A percentile compares a stretch with the other conserved stretches of the same genome.
Evolutionary conservation across 35 echinoderm and acorn worm species (phyloP).

Genomic region (Ptychodera flava): DNA sequence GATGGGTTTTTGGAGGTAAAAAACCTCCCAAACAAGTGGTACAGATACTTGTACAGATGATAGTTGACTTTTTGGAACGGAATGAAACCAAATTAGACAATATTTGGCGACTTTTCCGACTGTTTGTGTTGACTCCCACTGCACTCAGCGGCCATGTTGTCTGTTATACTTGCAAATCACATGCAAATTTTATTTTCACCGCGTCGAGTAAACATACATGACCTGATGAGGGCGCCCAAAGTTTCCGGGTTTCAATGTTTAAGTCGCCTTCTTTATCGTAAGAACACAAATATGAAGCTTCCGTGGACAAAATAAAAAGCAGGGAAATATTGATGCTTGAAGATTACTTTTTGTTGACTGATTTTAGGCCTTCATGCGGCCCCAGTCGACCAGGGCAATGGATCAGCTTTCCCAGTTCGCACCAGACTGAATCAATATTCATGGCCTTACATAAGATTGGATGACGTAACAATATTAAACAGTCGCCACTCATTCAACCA

Average conservation of each 20-base stretch:
- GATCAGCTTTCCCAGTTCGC: too few species aligned
- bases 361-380: too few species aligned
- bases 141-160: neutral
- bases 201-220: neutral
- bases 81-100: neutral
- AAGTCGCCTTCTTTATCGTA: too few species aligned
- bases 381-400: too few species aligned
- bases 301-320: too few species aligned
- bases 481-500: too few species aligned
- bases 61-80: neutral
- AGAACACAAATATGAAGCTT: too few species aligned
- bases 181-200: conserved; percentile 2
- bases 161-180: conserved; percentile 1
- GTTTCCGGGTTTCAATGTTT: neutral
- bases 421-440: too few species aligned
- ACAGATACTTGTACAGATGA: neutral
- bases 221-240: neutral
- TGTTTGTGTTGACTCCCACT: neutral
- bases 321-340: too few species aligned
- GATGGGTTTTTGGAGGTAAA: neutral
- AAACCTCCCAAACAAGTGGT: neutral
- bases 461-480: too few species aligned
- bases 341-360: too few species aligned
- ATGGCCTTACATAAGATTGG: too few species aligned
- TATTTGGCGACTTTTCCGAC: neutral